Conservation (phyloP, 2,113 vertebrate genomes). For the Choloepus hoffmanni region DNA sequence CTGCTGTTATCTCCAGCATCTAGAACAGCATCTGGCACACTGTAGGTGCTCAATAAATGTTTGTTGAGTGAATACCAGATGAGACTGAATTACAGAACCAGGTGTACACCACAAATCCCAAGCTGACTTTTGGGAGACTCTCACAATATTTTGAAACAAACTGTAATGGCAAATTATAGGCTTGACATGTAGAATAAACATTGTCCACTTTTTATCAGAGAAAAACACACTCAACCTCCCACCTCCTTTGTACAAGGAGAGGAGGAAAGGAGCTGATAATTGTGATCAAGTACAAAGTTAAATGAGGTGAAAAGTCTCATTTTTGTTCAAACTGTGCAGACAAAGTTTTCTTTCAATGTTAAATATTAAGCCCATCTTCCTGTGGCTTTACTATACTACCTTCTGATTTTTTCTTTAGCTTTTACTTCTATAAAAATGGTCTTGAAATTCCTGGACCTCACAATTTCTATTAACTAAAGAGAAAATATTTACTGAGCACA, state of each 20-base stretch:
- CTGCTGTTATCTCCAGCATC: not conserved
- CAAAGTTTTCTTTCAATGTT: not conserved
- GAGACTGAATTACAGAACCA: not conserved
- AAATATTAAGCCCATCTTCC: conserved; percentile 43
- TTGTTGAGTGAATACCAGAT: not conserved
- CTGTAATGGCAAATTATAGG: not conserved
- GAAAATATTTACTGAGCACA: not conserved
- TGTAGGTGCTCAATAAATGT: not conserved
- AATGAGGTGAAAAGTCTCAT: not conserved
- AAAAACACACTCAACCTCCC: not conserved
- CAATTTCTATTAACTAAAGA: conserved; percentile 59
- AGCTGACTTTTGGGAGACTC: not conserved
- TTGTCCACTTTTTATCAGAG: not conserved
- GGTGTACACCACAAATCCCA: not conserved
- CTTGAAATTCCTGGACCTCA: not conserved
- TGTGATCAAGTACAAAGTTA: not conserved
- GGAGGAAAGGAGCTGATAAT: not conserved
- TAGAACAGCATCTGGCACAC: not conserved
- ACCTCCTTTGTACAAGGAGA: conserved; percentile 14
- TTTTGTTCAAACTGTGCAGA: conserved; percentile 22
- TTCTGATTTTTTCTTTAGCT: conserved; percentile 5
- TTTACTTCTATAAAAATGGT: conserved; percentile 36
- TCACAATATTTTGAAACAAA: not conserved
- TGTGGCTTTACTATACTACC: not conserved
- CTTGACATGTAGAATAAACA: not conserved